phyloP scores from a whole-genome alignment of 2,888 invertebrate species.

The Eilema griseolum region DNA sequence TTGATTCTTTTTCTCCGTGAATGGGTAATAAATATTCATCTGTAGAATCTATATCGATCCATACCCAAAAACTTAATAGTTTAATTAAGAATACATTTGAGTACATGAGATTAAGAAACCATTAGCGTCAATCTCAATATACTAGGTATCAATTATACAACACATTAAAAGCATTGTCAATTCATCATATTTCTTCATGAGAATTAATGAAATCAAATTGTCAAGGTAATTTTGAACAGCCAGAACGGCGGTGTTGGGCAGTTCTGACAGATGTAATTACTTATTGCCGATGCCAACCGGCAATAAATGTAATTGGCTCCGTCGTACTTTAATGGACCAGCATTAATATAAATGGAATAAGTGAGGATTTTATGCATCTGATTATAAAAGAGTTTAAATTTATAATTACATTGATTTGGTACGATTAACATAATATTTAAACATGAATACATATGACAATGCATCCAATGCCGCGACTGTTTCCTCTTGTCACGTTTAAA shows the following conservation, averaged over 20 bases:
- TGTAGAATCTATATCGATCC: too few species aligned
- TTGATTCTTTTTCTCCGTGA: too few species aligned
- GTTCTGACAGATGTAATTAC: conserved; percentile 56
- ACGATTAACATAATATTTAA: not conserved
- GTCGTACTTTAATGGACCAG: conserved; percentile 52
- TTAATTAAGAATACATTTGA: not conserved
- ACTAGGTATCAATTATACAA: not conserved
- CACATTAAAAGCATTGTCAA: not conserved
- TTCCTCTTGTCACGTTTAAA: too few species aligned
- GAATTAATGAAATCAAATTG: conserved; percentile 47
- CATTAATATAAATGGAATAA: conserved; percentile 51
- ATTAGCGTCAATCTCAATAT: not conserved
- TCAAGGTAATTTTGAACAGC: conserved; percentile 43
- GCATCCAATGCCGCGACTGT: too few species aligned
- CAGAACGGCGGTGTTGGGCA: conserved; percentile 42
- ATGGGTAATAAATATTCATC: too few species aligned
- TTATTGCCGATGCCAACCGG: conserved; percentile 50
- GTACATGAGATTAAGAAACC: not conserved
- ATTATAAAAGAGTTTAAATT: conserved; percentile 32
- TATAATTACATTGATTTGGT: conserved; percentile 27
- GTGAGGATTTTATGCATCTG: conserved; percentile 46
- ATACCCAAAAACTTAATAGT: too few species aligned
- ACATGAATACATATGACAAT: not conserved
- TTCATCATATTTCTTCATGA: conserved; percentile 24
- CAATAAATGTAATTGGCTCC: conserved; percentile 53